phyloP scores from a whole-genome alignment of 2,113 vertebrate genomes.

The Odontophorus gujanensis region DNA sequence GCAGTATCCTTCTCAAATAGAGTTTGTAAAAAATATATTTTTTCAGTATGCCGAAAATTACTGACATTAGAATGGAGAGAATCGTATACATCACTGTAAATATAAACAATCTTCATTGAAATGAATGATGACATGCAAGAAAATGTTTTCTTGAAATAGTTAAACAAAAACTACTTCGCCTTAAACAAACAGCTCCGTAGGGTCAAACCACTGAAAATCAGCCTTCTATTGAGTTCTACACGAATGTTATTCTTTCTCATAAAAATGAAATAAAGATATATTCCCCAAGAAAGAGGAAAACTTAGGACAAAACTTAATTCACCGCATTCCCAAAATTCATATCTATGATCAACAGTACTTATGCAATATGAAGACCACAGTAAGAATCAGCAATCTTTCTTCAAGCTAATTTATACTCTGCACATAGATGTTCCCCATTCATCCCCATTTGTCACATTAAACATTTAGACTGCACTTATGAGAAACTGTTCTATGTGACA shows the following conservation, averaged over 20 bases:
- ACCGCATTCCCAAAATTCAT: background rate
- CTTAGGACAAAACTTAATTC: background rate
- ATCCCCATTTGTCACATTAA: constrained; percentile 44
- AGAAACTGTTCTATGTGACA: constrained; percentile 32
- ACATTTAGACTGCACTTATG: constrained; percentile 48
- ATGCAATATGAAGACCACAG: background rate
- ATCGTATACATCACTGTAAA: background rate
- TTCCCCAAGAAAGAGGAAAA: background rate
- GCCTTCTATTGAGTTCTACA: background rate
- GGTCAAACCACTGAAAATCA: background rate
- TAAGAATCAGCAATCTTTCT: background rate
- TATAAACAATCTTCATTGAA: background rate
- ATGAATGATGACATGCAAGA: background rate
- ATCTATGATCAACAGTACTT: background rate
- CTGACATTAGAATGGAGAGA: background rate
- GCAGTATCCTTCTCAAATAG: background rate
- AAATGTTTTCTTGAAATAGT: background rate
- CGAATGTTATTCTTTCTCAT: no score
- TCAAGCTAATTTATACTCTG: background rate
- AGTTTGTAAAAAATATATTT: background rate
- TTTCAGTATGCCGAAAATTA: background rate
- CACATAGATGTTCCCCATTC: background rate
- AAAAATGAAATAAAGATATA: background rate
- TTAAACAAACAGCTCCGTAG: background rate
- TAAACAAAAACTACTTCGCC: background rate